phyloP scores from a whole-genome alignment of 2,888 invertebrate genomes.

The Sipunculus nudus region DNA sequence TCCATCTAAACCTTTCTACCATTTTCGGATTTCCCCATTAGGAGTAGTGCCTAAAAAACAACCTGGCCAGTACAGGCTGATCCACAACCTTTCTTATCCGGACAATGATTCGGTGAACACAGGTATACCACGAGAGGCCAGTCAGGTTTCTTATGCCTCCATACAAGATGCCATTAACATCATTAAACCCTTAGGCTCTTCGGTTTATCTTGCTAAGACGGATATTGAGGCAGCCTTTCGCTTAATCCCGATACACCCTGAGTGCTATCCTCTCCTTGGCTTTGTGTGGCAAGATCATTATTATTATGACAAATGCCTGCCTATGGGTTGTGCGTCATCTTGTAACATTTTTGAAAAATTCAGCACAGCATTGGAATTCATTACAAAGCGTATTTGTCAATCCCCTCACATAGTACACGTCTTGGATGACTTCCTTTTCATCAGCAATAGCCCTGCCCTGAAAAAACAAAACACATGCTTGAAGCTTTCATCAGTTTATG shows the following conservation, averaged over 20 bases:
- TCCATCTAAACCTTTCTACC: not conserved
- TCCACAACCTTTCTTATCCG: not conserved
- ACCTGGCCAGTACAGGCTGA: not conserved
- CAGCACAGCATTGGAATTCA: not conserved
- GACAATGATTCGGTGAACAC: not conserved
- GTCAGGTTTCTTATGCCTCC: not conserved
- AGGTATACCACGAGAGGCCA: not conserved
- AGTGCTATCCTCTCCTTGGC: not conserved
- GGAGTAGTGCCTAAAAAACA: not conserved
- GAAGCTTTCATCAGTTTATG: not conserved
- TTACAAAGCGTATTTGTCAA: not conserved
- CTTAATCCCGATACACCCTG: not conserved
- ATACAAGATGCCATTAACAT: not conserved
- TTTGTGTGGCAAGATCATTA: not conserved
- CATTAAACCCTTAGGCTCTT: not conserved
- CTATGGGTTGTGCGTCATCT: not conserved
- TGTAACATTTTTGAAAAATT: not conserved
- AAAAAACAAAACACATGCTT: not conserved
- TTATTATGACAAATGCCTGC: not conserved
- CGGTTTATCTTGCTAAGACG: not conserved
- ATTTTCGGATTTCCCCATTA: not conserved
- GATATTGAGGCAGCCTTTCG: conserved; percentile 2
- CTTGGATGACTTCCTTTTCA: too few relatives aligned
- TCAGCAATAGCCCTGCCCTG: not conserved
- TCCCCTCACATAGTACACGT: too few relatives aligned